Evolutionary conservation across 2,888 invertebrate genomes (phyloP).

Genomic region (Pyrrhia umbra): DNA sequence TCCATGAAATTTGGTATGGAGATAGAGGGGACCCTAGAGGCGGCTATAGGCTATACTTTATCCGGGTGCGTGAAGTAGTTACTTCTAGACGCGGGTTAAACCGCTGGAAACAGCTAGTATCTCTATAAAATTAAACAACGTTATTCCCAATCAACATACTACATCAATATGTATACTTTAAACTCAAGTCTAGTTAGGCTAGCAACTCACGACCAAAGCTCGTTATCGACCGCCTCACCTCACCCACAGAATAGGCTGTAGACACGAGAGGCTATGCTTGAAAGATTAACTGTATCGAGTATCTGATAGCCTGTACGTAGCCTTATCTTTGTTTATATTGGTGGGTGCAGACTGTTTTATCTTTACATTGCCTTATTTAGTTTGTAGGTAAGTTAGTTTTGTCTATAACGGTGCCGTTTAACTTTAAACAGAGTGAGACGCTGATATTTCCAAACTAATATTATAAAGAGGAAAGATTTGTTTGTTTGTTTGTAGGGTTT

Average conservation of each 20-base stretch:
- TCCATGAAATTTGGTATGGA: too few species aligned
- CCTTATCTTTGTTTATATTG: not conserved
- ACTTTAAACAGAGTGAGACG: too few species aligned
- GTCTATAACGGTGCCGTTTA: too few species aligned
- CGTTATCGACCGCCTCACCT: constrained; percentile 39
- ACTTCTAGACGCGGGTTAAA: too few species aligned
- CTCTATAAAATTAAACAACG: not conserved
- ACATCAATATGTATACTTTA: not conserved
- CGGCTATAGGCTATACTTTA: too few species aligned
- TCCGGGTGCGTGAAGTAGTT: too few species aligned
- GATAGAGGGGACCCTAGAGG: too few species aligned
- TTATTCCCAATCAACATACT: not conserved
- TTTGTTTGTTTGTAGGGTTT: too few species aligned
- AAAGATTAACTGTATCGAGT: constrained; percentile 39
- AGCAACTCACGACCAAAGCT: constrained; percentile 28
- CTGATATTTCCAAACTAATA: too few species aligned
- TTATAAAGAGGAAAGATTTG: too few species aligned
- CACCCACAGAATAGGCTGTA: constrained; percentile 37
- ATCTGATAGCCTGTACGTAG: not conserved
- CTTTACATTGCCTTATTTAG: not conserved
- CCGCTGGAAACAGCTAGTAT: too few species aligned
- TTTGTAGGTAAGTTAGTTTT: too few species aligned
- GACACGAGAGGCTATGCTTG: constrained; percentile 40
- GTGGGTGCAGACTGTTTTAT: not conserved
- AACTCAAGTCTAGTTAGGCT: not conserved